These are phyloP conservation scores for Busseola fusca DNA, from an alignment of 2,888 invertebrate species.

Conservation along the genomic window DNA sequence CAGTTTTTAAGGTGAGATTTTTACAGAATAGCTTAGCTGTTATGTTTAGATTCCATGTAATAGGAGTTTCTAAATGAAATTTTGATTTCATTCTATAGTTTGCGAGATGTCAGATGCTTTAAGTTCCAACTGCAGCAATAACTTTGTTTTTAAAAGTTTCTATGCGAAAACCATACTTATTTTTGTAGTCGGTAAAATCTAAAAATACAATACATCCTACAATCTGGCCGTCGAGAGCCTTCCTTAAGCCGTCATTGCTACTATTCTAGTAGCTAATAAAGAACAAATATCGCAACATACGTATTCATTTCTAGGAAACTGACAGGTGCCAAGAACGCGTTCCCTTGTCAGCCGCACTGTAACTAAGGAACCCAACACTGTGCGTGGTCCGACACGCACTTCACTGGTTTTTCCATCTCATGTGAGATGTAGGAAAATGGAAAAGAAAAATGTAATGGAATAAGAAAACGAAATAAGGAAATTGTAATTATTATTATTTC, in stretches of 20 bases:
- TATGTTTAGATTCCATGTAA: too few species aligned
- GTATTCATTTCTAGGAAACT: background rate
- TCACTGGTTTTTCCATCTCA: background rate
- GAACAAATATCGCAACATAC: background rate
- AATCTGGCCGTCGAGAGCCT: too few species aligned
- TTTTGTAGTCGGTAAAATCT: too few species aligned
- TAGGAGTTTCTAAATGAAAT: too few species aligned
- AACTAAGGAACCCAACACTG: background rate
- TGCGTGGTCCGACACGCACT: background rate
- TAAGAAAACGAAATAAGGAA: slow-evolving; percentile 5
- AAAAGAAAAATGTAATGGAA: background rate
- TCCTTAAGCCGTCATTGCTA: too few species aligned
- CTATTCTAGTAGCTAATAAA: too few species aligned
- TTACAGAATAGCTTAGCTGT: too few species aligned
- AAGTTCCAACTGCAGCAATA: background rate
- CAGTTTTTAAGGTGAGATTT: too few species aligned
- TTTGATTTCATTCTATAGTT: too few species aligned
- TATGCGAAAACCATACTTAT: too few species aligned
- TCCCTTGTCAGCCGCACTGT: background rate
- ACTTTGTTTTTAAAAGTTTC: background rate
- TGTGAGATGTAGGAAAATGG: background rate
- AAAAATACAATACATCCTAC: too few species aligned
- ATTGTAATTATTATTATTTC: background rate
- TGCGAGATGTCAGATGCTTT: background rate
- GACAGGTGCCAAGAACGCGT: background rate